Percentiles rank a stretch among this genome's conserved stretches.
These are phyloP conservation scores for Tachina lurida DNA, from an alignment of 2,888 invertebrate genomes.

Conservation along the genomic window DNA sequence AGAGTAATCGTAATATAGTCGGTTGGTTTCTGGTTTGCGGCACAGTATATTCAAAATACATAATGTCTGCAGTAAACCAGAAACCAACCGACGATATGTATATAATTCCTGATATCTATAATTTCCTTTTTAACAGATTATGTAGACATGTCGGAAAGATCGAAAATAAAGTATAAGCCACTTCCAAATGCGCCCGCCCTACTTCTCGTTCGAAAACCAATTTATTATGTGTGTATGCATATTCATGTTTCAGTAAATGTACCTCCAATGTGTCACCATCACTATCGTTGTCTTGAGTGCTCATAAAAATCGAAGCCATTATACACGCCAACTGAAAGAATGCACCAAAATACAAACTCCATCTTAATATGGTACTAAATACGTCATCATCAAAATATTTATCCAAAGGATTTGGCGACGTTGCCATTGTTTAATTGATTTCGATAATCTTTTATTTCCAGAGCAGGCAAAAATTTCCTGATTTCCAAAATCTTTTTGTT, in stretches of 20 bases:
- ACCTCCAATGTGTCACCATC: conserved; percentile 74
- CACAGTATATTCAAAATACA: too few relatives aligned
- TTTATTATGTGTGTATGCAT: neutral
- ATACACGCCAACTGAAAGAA: conserved; percentile 94
- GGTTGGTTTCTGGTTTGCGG: too few relatives aligned
- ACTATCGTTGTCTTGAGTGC: conserved; percentile 73
- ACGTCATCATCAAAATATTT: conserved; percentile 85
- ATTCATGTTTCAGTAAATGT: neutral
- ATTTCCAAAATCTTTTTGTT: conserved; percentile 16
- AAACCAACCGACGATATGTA: too few relatives aligned
- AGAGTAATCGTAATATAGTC: too few relatives aligned
- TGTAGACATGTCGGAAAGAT: too few relatives aligned
- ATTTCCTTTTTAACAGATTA: too few relatives aligned
- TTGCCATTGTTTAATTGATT: conserved; percentile 55
- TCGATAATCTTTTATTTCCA: neutral
- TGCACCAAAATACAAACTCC: conserved; percentile 92
- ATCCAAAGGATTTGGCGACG: conserved; percentile 75
- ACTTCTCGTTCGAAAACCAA: too few relatives aligned
- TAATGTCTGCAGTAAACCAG: too few relatives aligned
- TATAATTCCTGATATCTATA: too few relatives aligned
- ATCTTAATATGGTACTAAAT: conserved; percentile 89
- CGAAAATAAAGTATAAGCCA: too few relatives aligned
- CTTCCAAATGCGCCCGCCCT: too few relatives aligned
- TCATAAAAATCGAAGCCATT: conserved; percentile 90
- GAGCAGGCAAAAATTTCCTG: neutral